Evolutionary conservation across 2,888 invertebrate species (phyloP).

Genomic region (Caenorhabditis sp.): DNA sequence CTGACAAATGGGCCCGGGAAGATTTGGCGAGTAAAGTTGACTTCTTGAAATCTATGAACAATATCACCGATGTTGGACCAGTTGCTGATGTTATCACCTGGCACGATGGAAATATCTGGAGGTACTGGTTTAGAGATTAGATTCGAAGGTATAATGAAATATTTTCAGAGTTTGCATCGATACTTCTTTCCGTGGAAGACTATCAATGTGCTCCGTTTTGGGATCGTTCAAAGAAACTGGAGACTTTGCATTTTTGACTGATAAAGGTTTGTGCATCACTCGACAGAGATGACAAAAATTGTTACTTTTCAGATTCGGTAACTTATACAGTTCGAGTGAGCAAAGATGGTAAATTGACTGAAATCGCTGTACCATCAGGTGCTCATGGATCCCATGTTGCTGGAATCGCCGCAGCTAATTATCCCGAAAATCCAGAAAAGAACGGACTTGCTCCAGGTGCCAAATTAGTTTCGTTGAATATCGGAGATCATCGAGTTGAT

Average conservation of each 20-base stretch:
- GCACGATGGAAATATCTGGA: constrained; percentile 88
- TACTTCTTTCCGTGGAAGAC: constrained; percentile 83
- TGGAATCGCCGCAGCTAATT: constrained; percentile 90
- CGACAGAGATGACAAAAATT: too few relatives aligned
- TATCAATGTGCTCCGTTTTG: constrained; percentile 81
- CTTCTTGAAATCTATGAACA: constrained; percentile 81
- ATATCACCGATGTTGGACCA: constrained; percentile 85
- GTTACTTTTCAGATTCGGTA: constrained; percentile 80
- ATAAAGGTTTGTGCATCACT: constrained; percentile 71
- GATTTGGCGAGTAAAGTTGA: constrained; percentile 88
- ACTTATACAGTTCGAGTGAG: constrained; percentile 87
- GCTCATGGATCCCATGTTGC: constrained; percentile 98
- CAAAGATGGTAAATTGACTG: constrained; percentile 87
- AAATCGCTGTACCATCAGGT: constrained; percentile 87
- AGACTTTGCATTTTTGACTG: constrained; percentile 81
- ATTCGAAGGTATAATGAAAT: background rate
- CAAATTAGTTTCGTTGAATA: constrained; percentile 82
- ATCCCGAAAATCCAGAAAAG: constrained; percentile 84
- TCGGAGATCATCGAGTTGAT: constrained; percentile 84
- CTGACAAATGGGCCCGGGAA: constrained; percentile 85
- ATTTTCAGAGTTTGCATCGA: constrained; percentile 81
- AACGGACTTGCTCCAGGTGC: constrained; percentile 97
- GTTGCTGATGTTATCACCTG: constrained; percentile 92
- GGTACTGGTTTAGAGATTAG: constrained; percentile 72
- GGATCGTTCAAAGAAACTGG: constrained; percentile 84